Base-by-base conservation (phyloP, 2,888 invertebrate genomes). In the Calliphora vomitoria region DNA sequence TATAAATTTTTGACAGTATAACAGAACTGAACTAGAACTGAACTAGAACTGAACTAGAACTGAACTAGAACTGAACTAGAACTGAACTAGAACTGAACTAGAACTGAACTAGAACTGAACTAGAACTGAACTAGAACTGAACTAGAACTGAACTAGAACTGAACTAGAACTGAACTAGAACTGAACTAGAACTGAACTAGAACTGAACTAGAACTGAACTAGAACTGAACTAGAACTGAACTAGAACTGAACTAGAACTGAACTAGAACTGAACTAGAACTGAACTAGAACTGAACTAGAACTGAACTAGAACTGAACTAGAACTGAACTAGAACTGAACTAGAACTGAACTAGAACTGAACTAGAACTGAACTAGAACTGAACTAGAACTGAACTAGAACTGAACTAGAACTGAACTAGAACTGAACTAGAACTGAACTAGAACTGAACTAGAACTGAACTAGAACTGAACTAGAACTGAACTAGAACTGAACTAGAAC, bases 1-100 rank as follows among this genome's bases (percentile, higher is more conserved):
- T n/a, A n/a, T n/a, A n/a, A n/a, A n/a, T n/a, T n/a, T n/a, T n/a
- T n/a, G n/a, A n/a, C n/a, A n/a, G n/a, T n/a, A n/a, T n/a, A n/a
- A n/a, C n/a, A n/a, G 55, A 55, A 55, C 55, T 55, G 55, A 55
- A 55, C 55, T 55, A 55, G 55, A 55, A 55, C 55, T 55, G 55
- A 55, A 55, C 55, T 55, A 55, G 55, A 55, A 55, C 55, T 20
- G 55, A 55, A 55, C 55, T 55, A 55, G 55, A 55, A 55, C 55
- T 55, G 55, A 55, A 55, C 55, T 55, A 55, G 55, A 55, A 55
- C 55, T 55, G 55, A 55, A 55, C 55, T 55, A 55, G 55, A 55
- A 55, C 55, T 55, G 55, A 55, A 55, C 55, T 55, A 55, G 55
- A 55, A 55, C 55, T 55, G 55, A 55, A 55, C 55, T 8, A 55